Percentiles rank a stretch among this genome's conserved stretches.
Evolutionary conservation across 2,113 vertebrate species (phyloP).

Genomic region (Pluvialis apricaria): DNA sequence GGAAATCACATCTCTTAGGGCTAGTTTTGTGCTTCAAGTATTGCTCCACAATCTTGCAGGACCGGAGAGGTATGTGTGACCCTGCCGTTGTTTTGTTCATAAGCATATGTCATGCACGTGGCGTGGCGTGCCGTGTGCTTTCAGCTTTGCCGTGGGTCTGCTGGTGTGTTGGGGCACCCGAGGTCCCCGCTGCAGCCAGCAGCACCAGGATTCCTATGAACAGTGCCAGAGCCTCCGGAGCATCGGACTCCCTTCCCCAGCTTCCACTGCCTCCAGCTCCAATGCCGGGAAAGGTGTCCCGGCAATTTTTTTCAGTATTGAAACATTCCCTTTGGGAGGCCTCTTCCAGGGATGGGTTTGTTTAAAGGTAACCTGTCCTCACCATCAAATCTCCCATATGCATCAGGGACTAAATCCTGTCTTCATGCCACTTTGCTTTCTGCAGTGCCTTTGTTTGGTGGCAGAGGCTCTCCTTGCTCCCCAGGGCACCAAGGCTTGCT

Average conservation of each 20-base stretch:
- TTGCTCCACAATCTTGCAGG: not conserved
- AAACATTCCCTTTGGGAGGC: not conserved
- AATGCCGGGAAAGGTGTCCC: accelerated
- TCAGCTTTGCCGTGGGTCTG: not conserved
- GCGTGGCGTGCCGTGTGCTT: not conserved
- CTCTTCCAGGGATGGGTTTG: not conserved
- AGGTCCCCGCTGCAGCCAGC: accelerated
- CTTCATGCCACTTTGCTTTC: not conserved
- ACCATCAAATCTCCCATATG: not conserved
- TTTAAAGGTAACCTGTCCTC: not conserved
- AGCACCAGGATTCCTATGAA: not conserved
- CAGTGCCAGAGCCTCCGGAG: accelerated
- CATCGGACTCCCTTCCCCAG: not conserved
- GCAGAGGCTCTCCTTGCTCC: too few relatives aligned
- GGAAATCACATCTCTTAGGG: not conserved
- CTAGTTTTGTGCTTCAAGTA: not conserved
- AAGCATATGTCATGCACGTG: accelerated
- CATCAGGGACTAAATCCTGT: not conserved
- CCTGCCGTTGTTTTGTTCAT: not conserved
- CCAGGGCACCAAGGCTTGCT: accelerated
- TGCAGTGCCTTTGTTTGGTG: not conserved
- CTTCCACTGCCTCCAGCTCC: not conserved
- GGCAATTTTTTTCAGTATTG: not conserved
- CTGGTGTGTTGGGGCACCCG: accelerated
- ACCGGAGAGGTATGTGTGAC: not conserved